phyloP scores from a whole-genome alignment of 2,888 invertebrate species.

The Ophion slaviceki region DNA sequence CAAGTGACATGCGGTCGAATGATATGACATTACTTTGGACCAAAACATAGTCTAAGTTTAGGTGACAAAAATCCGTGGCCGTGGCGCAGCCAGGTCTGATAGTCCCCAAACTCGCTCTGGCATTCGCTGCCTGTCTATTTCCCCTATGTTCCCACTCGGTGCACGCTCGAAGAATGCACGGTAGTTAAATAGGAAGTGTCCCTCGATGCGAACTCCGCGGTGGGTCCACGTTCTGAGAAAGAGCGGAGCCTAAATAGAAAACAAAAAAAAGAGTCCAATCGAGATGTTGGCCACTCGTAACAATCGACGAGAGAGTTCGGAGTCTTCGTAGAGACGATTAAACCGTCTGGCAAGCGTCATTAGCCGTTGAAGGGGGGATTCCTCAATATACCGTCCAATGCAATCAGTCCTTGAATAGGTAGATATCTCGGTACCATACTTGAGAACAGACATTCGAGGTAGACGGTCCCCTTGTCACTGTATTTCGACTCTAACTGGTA shows the following conservation, averaged over 20 bases:
- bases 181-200: slow-evolving; percentile 67
- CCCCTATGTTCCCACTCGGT: background rate
- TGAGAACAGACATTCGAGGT: no score
- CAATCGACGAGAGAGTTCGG: slow-evolving; percentile 41
- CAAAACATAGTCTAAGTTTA: no score
- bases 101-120: slow-evolving; percentile 27
- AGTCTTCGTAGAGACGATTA: slow-evolving; percentile 29
- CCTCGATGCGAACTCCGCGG: slow-evolving; percentile 64
- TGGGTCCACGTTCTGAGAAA: slow-evolving; percentile 60
- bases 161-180: slow-evolving; percentile 1
- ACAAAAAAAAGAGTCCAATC: slow-evolving; percentile 57
- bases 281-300: slow-evolving; percentile 65
- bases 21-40: no score
- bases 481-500: no score
- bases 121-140: slow-evolving; percentile 19
- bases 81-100: background rate
- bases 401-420: background rate
- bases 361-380: background rate
- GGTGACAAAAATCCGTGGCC: no score
- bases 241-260: slow-evolving; percentile 35
- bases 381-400: background rate
- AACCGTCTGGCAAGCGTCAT: slow-evolving; percentile 16
- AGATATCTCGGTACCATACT: no score
- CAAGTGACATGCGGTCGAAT: no score
- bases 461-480: no score